Conservation (phyloP, 2,113 vertebrate genomes). For the Macaca fascicularis region DNA sequence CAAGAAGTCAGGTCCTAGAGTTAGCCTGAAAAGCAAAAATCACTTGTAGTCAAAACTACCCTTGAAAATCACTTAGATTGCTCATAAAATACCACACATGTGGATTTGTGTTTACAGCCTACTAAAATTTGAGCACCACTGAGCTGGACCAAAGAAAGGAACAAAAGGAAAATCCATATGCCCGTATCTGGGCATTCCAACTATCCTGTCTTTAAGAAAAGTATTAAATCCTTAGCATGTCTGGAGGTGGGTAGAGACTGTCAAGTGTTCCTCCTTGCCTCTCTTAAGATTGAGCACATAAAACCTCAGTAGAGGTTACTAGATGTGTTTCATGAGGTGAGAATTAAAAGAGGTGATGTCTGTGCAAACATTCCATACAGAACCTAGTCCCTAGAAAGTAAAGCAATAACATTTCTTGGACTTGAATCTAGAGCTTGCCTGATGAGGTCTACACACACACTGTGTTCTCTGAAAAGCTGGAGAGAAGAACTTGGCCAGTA, state of each 20-base stretch:
- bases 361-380: neutral
- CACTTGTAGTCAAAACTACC: neutral
- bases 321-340: neutral
- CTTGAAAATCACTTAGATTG: neutral
- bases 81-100: neutral
- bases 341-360: neutral
- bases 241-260: neutral
- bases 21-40: neutral
- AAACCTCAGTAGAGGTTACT: neutral
- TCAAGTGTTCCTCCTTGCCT: neutral
- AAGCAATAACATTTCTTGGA: neutral
- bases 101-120: neutral
- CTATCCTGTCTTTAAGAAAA: neutral
- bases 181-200: neutral
- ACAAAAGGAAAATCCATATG: neutral
- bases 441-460: neutral
- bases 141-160: neutral
- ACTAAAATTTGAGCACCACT: slow-evolving; percentile 10
- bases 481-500: neutral
- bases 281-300: neutral
- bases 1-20: neutral
- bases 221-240: neutral
- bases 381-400: neutral
- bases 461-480: neutral
- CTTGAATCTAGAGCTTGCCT: neutral